Base-by-base conservation (phyloP, 2,113 vertebrate species). In the Neotoma lepida region DNA sequence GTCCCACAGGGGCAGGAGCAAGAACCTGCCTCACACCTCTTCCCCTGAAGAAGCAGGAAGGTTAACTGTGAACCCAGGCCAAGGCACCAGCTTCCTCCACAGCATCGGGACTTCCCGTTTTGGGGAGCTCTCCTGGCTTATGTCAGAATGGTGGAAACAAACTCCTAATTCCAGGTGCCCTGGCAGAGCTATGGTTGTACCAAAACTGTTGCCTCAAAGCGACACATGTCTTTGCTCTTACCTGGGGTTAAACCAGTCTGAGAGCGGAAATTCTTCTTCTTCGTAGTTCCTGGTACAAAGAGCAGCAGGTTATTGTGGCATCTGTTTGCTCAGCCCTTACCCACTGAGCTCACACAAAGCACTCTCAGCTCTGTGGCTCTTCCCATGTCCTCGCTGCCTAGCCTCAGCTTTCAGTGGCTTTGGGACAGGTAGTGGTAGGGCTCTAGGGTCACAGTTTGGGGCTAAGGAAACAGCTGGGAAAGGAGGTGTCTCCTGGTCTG, bases 221-320 rank as follows among this genome's bases (percentile, higher is more conserved):
- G 18, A 44, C 6, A 12, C 2, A 0, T 9, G 2, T 39, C 26
- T 20, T 35, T 58, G 73, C 20, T 58, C 89, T 94, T 87, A 94
- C 93, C 82, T 44, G 12, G 89, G 63, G 17, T n/a, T 28, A 87
- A 94, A 94, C 89, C 93, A 94, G 26, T 54, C 44, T 54, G 74
- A 54, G 9, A 73, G 89, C 35, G 1, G 74, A 20, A 86, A 64
- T 39, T 91, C 51, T 9, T 63, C 35, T n/a, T 4, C 6, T 5
- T 7, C 26, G 7, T 17, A 14, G 24, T 12, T 49, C 94, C 96
- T 96, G 58, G 35, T 56, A 81, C 74, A 86, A 71, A 95, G 78
- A 39, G 70, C 24, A 74, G 51, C 46, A 6, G 35, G 87, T 94
- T 66, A 89, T 26, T 74, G 44, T 20, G 26, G 66, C 35, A 39